phyloP scores from a whole-genome alignment of 2,113 vertebrate genomes.

The Raja brachyura region DNA sequence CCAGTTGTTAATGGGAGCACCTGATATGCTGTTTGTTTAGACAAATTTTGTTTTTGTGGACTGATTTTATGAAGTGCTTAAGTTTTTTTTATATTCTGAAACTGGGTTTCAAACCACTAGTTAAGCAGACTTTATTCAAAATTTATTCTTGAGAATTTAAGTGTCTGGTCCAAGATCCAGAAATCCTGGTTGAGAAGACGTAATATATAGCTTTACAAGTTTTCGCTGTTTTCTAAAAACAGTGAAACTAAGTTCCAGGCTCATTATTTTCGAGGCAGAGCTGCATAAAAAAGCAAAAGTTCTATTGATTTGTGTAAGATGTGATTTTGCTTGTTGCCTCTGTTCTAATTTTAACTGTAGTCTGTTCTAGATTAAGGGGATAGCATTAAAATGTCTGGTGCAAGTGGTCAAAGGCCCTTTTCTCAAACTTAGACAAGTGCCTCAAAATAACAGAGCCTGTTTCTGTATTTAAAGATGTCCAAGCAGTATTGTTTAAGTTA shows the following conservation, averaged over 20 bases:
- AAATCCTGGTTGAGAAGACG: slow-evolving; percentile 36
- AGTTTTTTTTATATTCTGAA: slow-evolving; percentile 37
- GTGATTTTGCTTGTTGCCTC: slow-evolving; percentile 35
- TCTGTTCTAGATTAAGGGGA: slow-evolving; percentile 37
- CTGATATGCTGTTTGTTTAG: slow-evolving; percentile 31
- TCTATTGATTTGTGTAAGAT: slow-evolving; percentile 33
- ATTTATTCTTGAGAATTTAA: slow-evolving; percentile 39
- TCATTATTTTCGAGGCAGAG: slow-evolving; percentile 37
- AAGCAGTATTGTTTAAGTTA: slow-evolving; percentile 38
- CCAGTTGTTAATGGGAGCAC: slow-evolving; percentile 24
- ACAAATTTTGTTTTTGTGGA: slow-evolving; percentile 37
- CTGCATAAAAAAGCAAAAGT: slow-evolving; percentile 25
- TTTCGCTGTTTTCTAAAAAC: slow-evolving; percentile 35
- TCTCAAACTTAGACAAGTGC: slow-evolving; percentile 38
- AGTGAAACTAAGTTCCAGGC: slow-evolving; percentile 32
- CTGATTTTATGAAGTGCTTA: slow-evolving; percentile 39
- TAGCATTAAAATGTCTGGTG: slow-evolving; percentile 39
- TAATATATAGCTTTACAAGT: slow-evolving; percentile 37
- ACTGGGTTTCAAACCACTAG: slow-evolving; percentile 39
- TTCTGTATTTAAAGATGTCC: slow-evolving; percentile 37
- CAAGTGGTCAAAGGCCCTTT: slow-evolving; percentile 39
- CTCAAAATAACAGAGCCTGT: slow-evolving; percentile 36
- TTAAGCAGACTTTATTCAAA: slow-evolving; percentile 39
- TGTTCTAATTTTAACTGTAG: slow-evolving; percentile 35
- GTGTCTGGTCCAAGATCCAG: slow-evolving; percentile 39